These are phyloP conservation scores for Trissolcus japonicus DNA, from an alignment of 2,888 invertebrate species.

Conservation along the genomic window DNA sequence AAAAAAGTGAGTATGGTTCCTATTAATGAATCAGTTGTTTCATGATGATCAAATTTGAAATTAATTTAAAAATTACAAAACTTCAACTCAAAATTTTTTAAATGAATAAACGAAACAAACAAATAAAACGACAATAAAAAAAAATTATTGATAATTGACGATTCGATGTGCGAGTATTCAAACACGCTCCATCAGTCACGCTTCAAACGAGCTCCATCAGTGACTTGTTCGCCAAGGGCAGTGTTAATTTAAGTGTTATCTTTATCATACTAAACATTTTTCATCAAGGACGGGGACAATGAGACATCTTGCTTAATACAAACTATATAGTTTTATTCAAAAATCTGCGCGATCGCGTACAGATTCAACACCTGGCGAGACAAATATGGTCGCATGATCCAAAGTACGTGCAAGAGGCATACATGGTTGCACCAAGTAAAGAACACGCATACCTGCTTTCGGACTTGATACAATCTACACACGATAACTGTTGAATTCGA, in stretches of 20 bases:
- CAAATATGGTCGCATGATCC: no score
- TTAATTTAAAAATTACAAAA: no score
- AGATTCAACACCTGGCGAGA: no score
- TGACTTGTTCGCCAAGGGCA: constrained; percentile 59
- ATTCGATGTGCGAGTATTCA: constrained; percentile 26
- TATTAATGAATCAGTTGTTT: no score
- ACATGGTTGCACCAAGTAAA: constrained; percentile 7
- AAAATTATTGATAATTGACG: constrained; percentile 32
- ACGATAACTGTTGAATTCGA: constrained; percentile 9
- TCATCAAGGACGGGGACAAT: constrained; percentile 1
- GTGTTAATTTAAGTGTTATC: constrained; percentile 38
- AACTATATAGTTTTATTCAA: constrained; percentile 12
- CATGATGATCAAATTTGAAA: no score
- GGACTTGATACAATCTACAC: constrained; percentile 12
- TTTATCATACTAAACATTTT: background rate
- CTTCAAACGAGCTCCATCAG: constrained; percentile 33
- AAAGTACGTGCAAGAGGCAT: constrained; percentile 16
- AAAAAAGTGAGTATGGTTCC: no score
- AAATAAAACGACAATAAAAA: constrained; percentile 7
- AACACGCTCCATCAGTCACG: no score
- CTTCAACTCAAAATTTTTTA: no score
- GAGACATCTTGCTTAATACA: constrained; percentile 1
- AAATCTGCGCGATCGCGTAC: constrained; percentile 1
- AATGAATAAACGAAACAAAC: no score
- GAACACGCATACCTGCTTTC: constrained; percentile 13